A percentile compares a stretch with the other conserved stretches of the same genome.
Conservation (phyloP, 2,888 invertebrate genomes). For the Chorisops tibialis region DNA sequence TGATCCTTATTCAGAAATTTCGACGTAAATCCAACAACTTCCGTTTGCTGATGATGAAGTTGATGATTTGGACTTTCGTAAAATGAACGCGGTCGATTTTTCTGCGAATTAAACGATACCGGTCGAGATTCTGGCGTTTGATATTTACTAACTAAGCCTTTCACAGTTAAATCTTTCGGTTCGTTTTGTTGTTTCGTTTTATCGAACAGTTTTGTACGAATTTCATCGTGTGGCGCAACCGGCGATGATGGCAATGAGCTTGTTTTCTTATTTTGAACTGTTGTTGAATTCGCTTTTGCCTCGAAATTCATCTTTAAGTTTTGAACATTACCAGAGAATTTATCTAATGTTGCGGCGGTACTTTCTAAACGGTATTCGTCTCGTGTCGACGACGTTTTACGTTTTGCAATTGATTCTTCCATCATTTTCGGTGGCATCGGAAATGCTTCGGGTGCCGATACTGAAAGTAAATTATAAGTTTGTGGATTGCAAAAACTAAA, state of each 20-base stretch:
- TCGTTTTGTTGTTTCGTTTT: slow-evolving; percentile 38
- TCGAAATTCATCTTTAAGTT: slow-evolving; percentile 86
- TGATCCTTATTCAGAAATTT: slow-evolving; percentile 5
- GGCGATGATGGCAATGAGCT: slow-evolving; percentile 63
- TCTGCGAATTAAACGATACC: slow-evolving; percentile 33
- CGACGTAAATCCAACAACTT: slow-evolving; percentile 36
- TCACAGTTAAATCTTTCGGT: slow-evolving; percentile 64
- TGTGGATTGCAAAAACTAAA: slow-evolving; percentile 38
- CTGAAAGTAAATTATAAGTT: slow-evolving; percentile 56
- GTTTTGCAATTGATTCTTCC: slow-evolving; percentile 9
- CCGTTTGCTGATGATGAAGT: slow-evolving; percentile 42
- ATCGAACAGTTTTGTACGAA: slow-evolving; percentile 14
- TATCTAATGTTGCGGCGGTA: slow-evolving; percentile 42
- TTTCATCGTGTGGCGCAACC: slow-evolving; percentile 55
- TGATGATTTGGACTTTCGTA: slow-evolving; percentile 43
- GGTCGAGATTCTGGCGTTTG: slow-evolving; percentile 53
- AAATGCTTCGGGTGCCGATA: slow-evolving; percentile 59
- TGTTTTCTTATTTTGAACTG: slow-evolving; percentile 46
- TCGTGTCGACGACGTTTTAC: background rate
- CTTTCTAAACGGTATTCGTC: background rate
- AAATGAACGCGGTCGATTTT: slow-evolving; percentile 44
- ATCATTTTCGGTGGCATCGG: slow-evolving; percentile 26
- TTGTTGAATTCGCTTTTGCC: slow-evolving; percentile 58
- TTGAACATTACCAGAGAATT: slow-evolving; percentile 70
- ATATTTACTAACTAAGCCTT: slow-evolving; percentile 72